Evolutionary conservation across 2,888 invertebrate genomes (phyloP).

Genomic region (Agrochola lota): DNA sequence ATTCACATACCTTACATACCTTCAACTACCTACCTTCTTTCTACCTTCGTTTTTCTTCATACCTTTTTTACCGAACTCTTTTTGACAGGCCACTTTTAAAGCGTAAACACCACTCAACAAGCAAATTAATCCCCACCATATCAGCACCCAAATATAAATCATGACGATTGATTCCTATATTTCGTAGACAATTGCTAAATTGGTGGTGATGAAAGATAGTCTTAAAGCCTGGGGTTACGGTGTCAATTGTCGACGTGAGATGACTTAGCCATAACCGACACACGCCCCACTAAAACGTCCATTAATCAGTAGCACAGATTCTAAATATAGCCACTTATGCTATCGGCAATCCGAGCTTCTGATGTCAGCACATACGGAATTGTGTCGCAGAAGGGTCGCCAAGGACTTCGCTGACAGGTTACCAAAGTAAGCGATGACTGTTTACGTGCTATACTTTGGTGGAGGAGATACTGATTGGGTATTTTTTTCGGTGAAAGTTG

Average conservation of each 20-base stretch:
- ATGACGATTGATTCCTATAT: constrained; percentile 65
- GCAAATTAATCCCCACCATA: constrained; percentile 43
- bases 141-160: constrained; percentile 60
- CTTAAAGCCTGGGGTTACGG: constrained; percentile 82
- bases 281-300: constrained; percentile 78
- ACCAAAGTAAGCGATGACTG: constrained; percentile 6
- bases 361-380: constrained; percentile 81
- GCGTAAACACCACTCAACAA: background rate
- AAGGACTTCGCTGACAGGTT: constrained; percentile 47
- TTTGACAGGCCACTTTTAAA: background rate
- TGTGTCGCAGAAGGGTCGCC: constrained; percentile 57
- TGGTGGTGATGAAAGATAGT: constrained; percentile 76
- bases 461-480: background rate
- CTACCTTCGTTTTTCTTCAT: too few relatives aligned
- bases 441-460: background rate
- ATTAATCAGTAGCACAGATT: constrained; percentile 88
- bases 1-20: background rate
- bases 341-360: constrained; percentile 79
- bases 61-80: background rate
- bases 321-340: constrained; percentile 90
- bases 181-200: constrained; percentile 68
- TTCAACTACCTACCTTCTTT: too few relatives aligned
- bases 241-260: constrained; percentile 84
- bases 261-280: constrained; percentile 76
- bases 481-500: background rate